Percentiles rank a stretch among this genome's conserved stretches.
phyloP scores from a whole-genome alignment of 2,888 invertebrate genomes.

The Carcina quercana region DNA sequence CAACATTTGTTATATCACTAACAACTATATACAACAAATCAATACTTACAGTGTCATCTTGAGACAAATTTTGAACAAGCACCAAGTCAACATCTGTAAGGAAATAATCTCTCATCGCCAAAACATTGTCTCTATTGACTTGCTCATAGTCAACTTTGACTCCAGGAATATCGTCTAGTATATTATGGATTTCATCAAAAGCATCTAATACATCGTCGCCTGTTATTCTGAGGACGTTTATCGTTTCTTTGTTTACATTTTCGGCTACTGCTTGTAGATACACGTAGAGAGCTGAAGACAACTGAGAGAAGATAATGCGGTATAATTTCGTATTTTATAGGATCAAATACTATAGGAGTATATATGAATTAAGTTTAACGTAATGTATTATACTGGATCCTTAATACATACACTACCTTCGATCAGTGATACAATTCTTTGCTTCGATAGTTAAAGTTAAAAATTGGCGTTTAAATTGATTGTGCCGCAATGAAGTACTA shows the following conservation, averaged over 20 bases:
- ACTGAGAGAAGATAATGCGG: slow-evolving; percentile 15
- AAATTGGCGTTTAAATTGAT: background rate
- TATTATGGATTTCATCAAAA: slow-evolving; percentile 14
- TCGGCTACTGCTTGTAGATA: slow-evolving; percentile 31
- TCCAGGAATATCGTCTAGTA: slow-evolving; percentile 14
- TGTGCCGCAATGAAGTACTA: too few species aligned
- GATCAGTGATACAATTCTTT: too few species aligned
- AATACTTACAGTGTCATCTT: slow-evolving; percentile 27
- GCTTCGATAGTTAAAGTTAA: too few species aligned
- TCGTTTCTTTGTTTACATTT: slow-evolving; percentile 23
- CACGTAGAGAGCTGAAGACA: slow-evolving; percentile 18
- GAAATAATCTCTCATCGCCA: slow-evolving; percentile 8
- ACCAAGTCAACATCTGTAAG: slow-evolving; percentile 19
- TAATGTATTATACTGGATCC: too few species aligned
- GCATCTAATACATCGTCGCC: slow-evolving; percentile 12
- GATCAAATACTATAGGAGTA: too few species aligned
- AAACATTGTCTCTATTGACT: slow-evolving; percentile 11
- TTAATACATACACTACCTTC: too few species aligned
- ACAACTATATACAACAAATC: too few species aligned
- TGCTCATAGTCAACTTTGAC: slow-evolving; percentile 16
- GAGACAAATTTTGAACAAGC: slow-evolving; percentile 20
- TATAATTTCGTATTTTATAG: too few species aligned
- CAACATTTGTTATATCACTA: too few species aligned
- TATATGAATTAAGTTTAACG: too few species aligned
- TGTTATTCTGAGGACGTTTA: slow-evolving; percentile 23